Conservation (phyloP, 2,888 invertebrate species). For the Polylopha cassiicola region DNA sequence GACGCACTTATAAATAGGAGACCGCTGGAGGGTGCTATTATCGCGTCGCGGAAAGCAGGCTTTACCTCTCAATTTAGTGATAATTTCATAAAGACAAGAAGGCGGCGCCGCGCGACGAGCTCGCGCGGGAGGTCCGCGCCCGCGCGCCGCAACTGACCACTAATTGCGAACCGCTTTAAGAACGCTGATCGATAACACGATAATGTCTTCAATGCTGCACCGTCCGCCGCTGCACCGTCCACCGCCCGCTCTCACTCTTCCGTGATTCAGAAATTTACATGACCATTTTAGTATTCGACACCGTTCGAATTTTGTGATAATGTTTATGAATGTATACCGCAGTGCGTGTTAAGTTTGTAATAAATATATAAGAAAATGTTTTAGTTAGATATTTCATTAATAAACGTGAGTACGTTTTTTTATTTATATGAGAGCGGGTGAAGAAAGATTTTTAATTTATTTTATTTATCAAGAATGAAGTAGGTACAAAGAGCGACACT, state of each 20-base stretch:
- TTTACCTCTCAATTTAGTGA: slow-evolving; percentile 72
- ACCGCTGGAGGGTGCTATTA: slow-evolving; percentile 53
- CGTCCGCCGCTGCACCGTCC: slow-evolving; percentile 46
- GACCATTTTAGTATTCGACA: too few relatives aligned
- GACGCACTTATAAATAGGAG: slow-evolving; percentile 51
- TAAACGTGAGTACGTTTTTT: too few relatives aligned
- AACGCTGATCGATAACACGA: slow-evolving; percentile 67
- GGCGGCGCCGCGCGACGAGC: slow-evolving; percentile 33
- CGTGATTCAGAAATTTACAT: too few relatives aligned
- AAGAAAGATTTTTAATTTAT: too few relatives aligned
- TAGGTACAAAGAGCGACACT: too few relatives aligned
- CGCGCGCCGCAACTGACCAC: slow-evolving; percentile 40
- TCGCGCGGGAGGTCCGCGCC: slow-evolving; percentile 57
- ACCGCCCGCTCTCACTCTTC: slow-evolving; percentile 42
- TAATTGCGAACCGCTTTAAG: slow-evolving; percentile 66
- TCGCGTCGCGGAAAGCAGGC: slow-evolving; percentile 57
- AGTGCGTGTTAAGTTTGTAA: too few relatives aligned
- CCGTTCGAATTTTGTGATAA: too few relatives aligned
- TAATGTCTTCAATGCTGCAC: slow-evolving; percentile 66
- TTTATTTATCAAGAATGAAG: too few relatives aligned
- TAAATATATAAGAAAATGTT: too few relatives aligned
- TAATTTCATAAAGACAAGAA: slow-evolving; percentile 60
- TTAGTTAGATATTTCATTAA: too few relatives aligned
- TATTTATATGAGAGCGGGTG: too few relatives aligned
- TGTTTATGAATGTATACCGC: too few relatives aligned